phyloP scores from a whole-genome alignment of 2,113 vertebrate genomes.

The Passer domesticus region DNA sequence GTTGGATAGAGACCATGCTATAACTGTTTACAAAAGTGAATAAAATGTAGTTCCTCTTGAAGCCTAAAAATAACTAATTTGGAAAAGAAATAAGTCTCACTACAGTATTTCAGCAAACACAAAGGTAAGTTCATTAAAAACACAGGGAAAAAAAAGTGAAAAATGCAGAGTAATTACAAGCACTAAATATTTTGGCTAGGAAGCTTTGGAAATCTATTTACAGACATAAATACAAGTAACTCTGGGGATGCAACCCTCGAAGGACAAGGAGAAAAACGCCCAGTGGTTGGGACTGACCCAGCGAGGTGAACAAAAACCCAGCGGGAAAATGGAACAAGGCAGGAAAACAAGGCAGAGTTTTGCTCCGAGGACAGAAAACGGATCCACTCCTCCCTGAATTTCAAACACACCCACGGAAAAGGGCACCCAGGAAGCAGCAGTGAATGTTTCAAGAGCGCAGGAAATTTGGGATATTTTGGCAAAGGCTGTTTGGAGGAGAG shows the following conservation, averaged over 20 bases:
- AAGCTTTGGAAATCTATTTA: constrained; percentile 81
- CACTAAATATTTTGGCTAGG: constrained; percentile 77
- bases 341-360: constrained; percentile 57
- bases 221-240: constrained; percentile 84
- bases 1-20: constrained; percentile 74
- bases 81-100: constrained; percentile 66
- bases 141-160: constrained; percentile 41
- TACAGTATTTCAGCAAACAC: constrained; percentile 77
- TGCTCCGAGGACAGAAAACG: constrained; percentile 46
- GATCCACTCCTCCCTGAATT: constrained; percentile 20
- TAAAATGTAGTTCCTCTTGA: constrained; percentile 73
- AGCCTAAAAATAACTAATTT: constrained; percentile 74
- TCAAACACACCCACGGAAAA: constrained; percentile 19
- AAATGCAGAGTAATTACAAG: constrained; percentile 76
- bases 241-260: constrained; percentile 73
- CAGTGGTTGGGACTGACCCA: constrained; percentile 58
- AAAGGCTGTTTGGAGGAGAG: constrained; percentile 39
- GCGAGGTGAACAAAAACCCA: constrained; percentile 8
- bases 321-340: not conserved
- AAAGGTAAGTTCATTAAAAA: constrained; percentile 75
- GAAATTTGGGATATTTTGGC: not conserved
- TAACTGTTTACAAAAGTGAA: constrained; percentile 79
- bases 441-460: constrained; percentile 57
- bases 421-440: constrained; percentile 44
- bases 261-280: constrained; percentile 50